Percentiles rank a stretch among this genome's conserved stretches.
Evolutionary conservation across 1,140 invertebrate species (phyloP).

Genomic region (Harpegnathos saltator): DNA sequence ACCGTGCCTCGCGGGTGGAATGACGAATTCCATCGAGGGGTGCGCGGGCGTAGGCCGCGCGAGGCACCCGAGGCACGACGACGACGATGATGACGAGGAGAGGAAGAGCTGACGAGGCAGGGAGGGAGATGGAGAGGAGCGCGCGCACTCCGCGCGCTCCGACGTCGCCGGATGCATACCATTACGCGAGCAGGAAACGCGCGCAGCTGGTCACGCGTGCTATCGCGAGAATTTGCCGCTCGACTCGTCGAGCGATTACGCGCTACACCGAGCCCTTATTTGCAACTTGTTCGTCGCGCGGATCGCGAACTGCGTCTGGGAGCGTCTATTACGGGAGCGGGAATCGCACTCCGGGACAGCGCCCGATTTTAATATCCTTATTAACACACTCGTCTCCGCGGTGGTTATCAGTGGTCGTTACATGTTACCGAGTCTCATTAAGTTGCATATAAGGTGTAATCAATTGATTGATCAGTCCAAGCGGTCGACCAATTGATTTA

Average conservation of each 20-base stretch:
- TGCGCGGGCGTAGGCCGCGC: conserved; percentile 4
- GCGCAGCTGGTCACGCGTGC: conserved; percentile 3
- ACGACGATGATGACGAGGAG: too few species aligned
- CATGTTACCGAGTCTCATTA: too few species aligned
- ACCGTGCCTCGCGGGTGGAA: conserved; percentile 65
- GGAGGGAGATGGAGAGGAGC: neutral
- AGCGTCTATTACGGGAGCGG: neutral
- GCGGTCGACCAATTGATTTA: too few species aligned
- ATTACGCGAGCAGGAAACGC: neutral
- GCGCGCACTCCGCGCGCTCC: neutral
- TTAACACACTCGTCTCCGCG: too few species aligned
- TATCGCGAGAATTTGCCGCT: conserved; percentile 5
- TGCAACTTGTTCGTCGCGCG: neutral
- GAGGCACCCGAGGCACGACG: neutral
- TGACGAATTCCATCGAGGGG: conserved; percentile 77
- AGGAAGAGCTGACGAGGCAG: too few species aligned
- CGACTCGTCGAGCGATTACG: neutral
- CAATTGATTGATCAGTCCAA: too few species aligned
- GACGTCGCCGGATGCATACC: neutral
- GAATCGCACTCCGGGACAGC: too few species aligned
- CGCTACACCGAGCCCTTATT: neutral
- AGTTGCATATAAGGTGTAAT: too few species aligned
- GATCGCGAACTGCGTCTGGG: neutral
- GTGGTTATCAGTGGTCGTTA: too few species aligned
- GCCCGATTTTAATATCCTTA: too few species aligned